Conservation (phyloP, 2,888 invertebrate species). For the Sturmia bella region DNA sequence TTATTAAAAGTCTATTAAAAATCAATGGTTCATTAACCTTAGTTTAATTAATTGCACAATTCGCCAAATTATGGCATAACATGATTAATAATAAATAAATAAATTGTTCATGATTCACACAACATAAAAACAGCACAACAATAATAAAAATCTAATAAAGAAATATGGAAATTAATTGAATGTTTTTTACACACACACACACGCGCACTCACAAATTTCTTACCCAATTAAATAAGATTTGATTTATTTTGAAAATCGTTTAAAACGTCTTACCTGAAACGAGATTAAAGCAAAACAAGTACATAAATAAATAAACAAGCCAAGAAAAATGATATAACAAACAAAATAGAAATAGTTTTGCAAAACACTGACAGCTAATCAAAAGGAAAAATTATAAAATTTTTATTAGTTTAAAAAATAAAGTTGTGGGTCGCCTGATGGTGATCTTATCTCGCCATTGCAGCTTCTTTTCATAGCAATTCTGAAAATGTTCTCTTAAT, state of each 20-base stretch:
- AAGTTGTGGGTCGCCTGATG: no score
- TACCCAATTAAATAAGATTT: constrained; percentile 33
- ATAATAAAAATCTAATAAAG: constrained; percentile 1
- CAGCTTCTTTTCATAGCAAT: no score
- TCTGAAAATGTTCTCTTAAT: no score
- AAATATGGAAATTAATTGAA: constrained; percentile 16
- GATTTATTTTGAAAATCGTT: constrained; percentile 22
- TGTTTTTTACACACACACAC: constrained; percentile 11
- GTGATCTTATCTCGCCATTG: no score
- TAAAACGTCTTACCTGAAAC: constrained; percentile 35
- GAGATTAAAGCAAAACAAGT: neutral
- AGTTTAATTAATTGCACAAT: neutral
- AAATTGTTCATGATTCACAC: neutral
- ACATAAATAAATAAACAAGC: constrained; percentile 10
- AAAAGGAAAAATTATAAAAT: no score
- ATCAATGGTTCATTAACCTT: neutral
- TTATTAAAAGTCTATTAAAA: no score
- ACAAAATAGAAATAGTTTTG: neutral
- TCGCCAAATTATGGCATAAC: neutral
- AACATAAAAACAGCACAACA: neutral
- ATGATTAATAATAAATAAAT: neutral
- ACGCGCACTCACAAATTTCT: constrained; percentile 18
- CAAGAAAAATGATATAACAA: neutral
- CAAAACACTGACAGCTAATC: no score
- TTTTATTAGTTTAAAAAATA: no score